phyloP scores from a whole-genome alignment of 2,797 vertebrate species.

The Denticeps clupeoides region DNA sequence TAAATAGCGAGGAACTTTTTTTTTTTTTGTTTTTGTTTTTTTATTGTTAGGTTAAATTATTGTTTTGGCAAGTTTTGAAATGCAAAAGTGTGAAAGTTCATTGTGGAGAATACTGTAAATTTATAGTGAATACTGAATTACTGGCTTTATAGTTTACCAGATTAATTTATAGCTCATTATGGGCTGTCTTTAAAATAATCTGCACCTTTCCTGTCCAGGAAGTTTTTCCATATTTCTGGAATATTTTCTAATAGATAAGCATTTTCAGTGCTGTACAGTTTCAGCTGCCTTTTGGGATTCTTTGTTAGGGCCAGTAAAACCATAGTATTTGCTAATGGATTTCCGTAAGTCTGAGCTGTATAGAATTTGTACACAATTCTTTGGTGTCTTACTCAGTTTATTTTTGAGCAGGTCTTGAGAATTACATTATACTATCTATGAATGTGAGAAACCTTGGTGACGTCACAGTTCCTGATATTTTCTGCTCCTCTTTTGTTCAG shows the following conservation, averaged over 20 bases:
- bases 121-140: conserved; percentile 21
- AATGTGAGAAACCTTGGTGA: too few species aligned
- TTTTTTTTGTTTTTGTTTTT: conserved; percentile 10
- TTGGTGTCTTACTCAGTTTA: too few species aligned
- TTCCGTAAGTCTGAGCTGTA: not conserved
- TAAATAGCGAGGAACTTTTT: conserved; percentile 31
- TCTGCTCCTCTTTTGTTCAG: too few species aligned
- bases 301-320: not conserved
- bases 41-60: conserved; percentile 11
- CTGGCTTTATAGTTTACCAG: not conserved
- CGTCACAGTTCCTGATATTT: too few species aligned
- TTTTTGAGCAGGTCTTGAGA: too few species aligned
- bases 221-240: too few species aligned
- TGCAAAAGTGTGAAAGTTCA: too few species aligned
- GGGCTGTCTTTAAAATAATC: not conserved
- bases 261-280: too few species aligned
- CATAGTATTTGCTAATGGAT: not conserved
- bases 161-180: not conserved
- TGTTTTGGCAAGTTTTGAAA: conserved; percentile 13
- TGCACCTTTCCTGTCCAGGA: not conserved
- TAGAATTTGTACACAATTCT: not conserved
- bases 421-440: too few species aligned
- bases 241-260: too few species aligned
- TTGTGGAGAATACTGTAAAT: too few species aligned
- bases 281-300: too few species aligned